A percentile compares a stretch with the other conserved stretches of the same genome.
These are phyloP conservation scores for Catocala sponsa DNA, from an alignment of 2,888 invertebrate genomes.

Conservation along the genomic window DNA sequence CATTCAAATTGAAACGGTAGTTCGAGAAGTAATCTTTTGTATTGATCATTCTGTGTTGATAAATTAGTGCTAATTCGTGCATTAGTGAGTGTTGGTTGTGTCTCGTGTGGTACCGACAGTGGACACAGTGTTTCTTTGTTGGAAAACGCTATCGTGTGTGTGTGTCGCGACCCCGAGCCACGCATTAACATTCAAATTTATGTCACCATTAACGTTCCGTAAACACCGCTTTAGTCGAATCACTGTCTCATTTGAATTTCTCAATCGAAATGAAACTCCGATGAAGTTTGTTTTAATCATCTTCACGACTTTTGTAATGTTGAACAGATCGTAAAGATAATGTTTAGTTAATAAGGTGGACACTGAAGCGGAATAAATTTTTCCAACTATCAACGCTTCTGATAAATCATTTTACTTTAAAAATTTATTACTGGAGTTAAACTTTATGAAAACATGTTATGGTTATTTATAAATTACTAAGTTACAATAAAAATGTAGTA, in stretches of 20 bases:
- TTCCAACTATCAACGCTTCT: too few species aligned
- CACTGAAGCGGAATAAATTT: too few species aligned
- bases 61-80: slow-evolving; percentile 5
- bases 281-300: slow-evolving; percentile 23
- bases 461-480: too few species aligned
- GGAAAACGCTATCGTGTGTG: slow-evolving; percentile 13
- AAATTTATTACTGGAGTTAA: too few species aligned
- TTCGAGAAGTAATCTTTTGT: too few species aligned
- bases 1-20: too few species aligned
- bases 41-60: not conserved
- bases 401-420: too few species aligned
- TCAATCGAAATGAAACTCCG: slow-evolving; percentile 30
- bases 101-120: slow-evolving; percentile 3
- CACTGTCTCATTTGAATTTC: slow-evolving; percentile 50
- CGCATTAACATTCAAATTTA: slow-evolving; percentile 63
- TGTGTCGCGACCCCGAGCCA: slow-evolving; percentile 38
- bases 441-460: too few species aligned
- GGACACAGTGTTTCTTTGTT: slow-evolving; percentile 12
- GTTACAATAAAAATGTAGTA: too few species aligned
- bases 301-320: slow-evolving; percentile 8
- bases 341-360: not conserved
- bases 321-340: not conserved
- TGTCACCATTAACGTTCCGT: slow-evolving; percentile 59
- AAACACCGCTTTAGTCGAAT: slow-evolving; percentile 57
- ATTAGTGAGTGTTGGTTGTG: slow-evolving; percentile 12